Conservation (phyloP, 1,140 invertebrate genomes). For the Chrysomallon squamiferum region DNA sequence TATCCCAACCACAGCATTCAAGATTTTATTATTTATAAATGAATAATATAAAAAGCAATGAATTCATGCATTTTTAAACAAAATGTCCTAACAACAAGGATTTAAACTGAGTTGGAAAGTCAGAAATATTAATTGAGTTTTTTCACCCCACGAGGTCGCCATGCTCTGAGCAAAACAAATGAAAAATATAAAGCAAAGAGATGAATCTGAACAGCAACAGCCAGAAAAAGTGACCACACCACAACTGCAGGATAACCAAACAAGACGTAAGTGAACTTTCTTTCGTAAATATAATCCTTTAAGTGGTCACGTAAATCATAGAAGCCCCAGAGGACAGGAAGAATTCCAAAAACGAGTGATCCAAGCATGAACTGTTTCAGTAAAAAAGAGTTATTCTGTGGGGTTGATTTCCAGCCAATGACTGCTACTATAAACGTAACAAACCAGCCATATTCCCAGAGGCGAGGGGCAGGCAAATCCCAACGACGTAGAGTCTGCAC, state of each 20-base stretch:
- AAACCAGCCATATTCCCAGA: constrained; percentile 95
- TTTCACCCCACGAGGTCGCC: constrained; percentile 69
- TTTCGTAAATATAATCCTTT: constrained; percentile 78
- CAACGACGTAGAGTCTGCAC: constrained; percentile 31
- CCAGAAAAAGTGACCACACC: constrained; percentile 92
- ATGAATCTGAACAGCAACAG: constrained; percentile 89
- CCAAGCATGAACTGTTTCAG: constrained; percentile 85
- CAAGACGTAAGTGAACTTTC: constrained; percentile 67
- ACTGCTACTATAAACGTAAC: constrained; percentile 84
- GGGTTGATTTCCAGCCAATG: constrained; percentile 83
- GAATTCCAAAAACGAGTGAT: constrained; percentile 78
- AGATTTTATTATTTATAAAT: too few species aligned
- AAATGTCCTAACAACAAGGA: too few species aligned
- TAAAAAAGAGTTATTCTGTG: constrained; percentile 79
- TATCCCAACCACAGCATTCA: too few species aligned
- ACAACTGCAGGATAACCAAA: constrained; percentile 85
- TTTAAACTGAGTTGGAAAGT: too few species aligned
- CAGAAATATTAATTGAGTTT: too few species aligned
- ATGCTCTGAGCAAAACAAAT: constrained; percentile 83
- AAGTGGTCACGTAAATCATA: constrained; percentile 85
- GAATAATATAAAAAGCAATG: too few species aligned
- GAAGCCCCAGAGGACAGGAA: constrained; percentile 82
- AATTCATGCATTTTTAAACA: too few species aligned
- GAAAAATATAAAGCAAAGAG: constrained; percentile 89
- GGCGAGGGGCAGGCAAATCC: constrained; percentile 44